These are phyloP conservation scores for Augochlorella aurata DNA, from an alignment of 2,888 invertebrate species.

Conservation along the genomic window DNA sequence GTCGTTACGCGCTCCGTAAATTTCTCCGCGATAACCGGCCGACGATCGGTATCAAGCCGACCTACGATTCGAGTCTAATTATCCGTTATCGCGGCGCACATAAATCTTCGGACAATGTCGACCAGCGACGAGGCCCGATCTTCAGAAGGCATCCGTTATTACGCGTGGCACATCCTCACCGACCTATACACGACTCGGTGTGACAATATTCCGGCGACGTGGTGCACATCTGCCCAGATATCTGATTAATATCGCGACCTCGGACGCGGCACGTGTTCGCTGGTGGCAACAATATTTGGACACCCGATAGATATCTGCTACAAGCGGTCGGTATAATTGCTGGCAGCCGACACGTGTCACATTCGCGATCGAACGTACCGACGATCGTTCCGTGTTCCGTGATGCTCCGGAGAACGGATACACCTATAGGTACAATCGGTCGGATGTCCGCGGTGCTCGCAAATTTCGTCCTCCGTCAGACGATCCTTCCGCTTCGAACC, in stretches of 20 bases:
- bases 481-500: background rate
- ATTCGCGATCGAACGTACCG: constrained; percentile 39
- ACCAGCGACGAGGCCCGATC: constrained; percentile 46
- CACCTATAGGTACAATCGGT: background rate
- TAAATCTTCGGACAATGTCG: constrained; percentile 53
- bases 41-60: constrained; percentile 36
- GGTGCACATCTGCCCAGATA: constrained; percentile 45
- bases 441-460: background rate
- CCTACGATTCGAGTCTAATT: constrained; percentile 46
- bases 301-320: constrained; percentile 53
- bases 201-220: constrained; percentile 50
- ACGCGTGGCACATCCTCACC: background rate
- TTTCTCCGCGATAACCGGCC: constrained; percentile 23
- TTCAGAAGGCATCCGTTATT: constrained; percentile 58
- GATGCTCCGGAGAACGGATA: background rate
- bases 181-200: background rate
- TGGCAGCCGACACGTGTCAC: constrained; percentile 47
- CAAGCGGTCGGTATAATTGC: constrained; percentile 42
- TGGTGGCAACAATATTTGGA: constrained; percentile 62
- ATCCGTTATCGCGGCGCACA: constrained; percentile 44
- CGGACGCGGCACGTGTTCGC: constrained; percentile 55
- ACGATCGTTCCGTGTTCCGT: background rate
- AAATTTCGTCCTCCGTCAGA: background rate
- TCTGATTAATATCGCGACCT: constrained; percentile 56
- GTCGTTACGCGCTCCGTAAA: background rate